Evolutionary conservation across 2,888 invertebrate species (phyloP), one percentile per base, ranked within the genome.

Genomic region (Elysia crispata): DNA sequence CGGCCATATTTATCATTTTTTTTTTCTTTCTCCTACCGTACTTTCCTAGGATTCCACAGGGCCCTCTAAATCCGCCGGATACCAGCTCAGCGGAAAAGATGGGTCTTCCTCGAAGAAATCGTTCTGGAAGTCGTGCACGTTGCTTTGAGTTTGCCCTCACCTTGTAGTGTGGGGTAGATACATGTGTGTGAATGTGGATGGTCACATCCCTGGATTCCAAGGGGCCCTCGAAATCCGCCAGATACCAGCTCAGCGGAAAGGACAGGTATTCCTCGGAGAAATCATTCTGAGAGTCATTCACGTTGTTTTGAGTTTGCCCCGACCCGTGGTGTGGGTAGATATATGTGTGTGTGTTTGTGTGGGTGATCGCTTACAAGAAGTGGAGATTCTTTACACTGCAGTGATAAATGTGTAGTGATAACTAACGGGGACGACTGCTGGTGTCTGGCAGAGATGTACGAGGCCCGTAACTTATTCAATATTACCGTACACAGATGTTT

Each of bases 241-340:
- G 86, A 33, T 83, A 86, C 77, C 86, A 88, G 80, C 78, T 87
- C 50, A 77, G 82, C 62, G 81, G 85, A 73, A 87, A 88, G 81
- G 86, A 87, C 75, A 85, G 83, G 69, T 83, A 85, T 73, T 85
- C 79, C 23, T 73, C 86, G 33, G 87, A 89, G 82, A 88, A 87
- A 77, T 85, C 88, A 76, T 85, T 86, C 70, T 90, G 88, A 88
- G 83, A 85, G 78, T 78, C 78, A 6, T 89, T 89, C 85, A 85
- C 85, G 69, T 86, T 89, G 81, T 86, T 89, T 73, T 89, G 89
- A 89, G 54, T 76, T n/a, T 33, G 6, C 41, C 41, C 41, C 11
- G 5, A 3, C 41, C 60, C 11, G 41, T 11, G 11, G 5, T 41
- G 11, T 41, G 41, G 3, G 41, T 41, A 41, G 41, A 41, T 41